Evolutionary conservation across 2,888 invertebrate genomes (phyloP), one percentile per base, ranked within the genome.

Genomic region (Melinopterus prodromus): DNA sequence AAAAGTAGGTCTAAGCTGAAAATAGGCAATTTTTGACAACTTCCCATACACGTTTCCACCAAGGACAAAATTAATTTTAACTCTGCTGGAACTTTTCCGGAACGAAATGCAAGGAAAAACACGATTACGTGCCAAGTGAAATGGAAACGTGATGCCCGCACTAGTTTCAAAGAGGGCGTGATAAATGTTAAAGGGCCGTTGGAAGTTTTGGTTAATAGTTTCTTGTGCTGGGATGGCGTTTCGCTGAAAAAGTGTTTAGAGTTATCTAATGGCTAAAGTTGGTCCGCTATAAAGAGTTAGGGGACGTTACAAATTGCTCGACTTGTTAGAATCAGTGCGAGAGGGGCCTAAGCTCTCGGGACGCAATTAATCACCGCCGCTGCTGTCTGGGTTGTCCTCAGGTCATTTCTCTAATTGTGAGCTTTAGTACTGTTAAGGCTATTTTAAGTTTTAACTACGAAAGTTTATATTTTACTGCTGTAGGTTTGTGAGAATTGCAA

Each of bases 171-270:
- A 53, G 12, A 53, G 9, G 9, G 7, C 53, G 12, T 9, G 53
- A 53, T 53, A 53, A 53, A 53, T 53, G 53, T 53, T 53, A 53
- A 53, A 53, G 53, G 53, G 53, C 53, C 53, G 53, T 53, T 53
- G 53, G 53, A 53, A 53, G 3, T 53, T 26, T 53, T 12, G 53
- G 53, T 53, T 53, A 53, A 53, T 53, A 53, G 53, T 53, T 53
- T 53, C 53, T 53, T 53, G 53, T 53, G 53, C 53, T 12, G 12
- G 53, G 9, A 2, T 53, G 53, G 53, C 53, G 53, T 53, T 53
- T 53, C 7, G 5, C 53, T 53, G 53, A 53, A 53, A 53, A 53
- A 53, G 53, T 53, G 53, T 53, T 53, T 53, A 53, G 53, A 53
- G 53, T 53, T 53, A 53, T 53, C 53, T 53, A 53, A 53, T 53